phyloP scores from a whole-genome alignment of 1,140 invertebrate species.

The Megalonaias nervosa region DNA sequence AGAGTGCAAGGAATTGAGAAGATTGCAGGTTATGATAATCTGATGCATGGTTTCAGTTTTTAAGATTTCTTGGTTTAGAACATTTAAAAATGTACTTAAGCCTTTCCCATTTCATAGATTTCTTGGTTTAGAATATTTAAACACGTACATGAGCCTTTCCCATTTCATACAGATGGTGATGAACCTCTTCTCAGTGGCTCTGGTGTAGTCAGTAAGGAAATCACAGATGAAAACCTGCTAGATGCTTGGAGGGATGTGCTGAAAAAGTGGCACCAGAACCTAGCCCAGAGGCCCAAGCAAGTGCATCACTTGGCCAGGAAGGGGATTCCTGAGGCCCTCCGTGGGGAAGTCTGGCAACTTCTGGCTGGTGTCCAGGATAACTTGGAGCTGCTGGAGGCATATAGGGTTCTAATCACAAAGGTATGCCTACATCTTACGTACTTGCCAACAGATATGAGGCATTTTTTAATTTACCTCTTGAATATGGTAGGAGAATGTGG shows the following conservation, averaged over 20 bases:
- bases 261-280: slow-evolving; percentile 79
- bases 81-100: background rate
- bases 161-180: slow-evolving; percentile 80
- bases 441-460: too few relatives aligned
- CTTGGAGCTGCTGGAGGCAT: slow-evolving; percentile 92
- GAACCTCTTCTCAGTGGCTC: slow-evolving; percentile 97
- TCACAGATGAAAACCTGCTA: slow-evolving; percentile 92
- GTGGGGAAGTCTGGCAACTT: slow-evolving; percentile 98
- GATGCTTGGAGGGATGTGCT: slow-evolving; percentile 94
- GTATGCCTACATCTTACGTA: slow-evolving; percentile 68
- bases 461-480: too few relatives aligned
- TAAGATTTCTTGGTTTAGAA: background rate
- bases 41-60: background rate
- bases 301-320: slow-evolving; percentile 75
- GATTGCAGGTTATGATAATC: too few relatives aligned
- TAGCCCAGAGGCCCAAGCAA: slow-evolving; percentile 65
- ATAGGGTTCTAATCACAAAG: slow-evolving; percentile 92
- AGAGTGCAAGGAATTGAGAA: too few relatives aligned
- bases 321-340: slow-evolving; percentile 91
- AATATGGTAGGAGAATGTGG: too few relatives aligned
- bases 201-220: slow-evolving; percentile 96
- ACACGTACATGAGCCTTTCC: background rate
- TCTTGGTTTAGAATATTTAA: too few relatives aligned
- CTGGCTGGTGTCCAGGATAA: slow-evolving; percentile 89
- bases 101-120: background rate